Base-by-base conservation (phyloP, 2,797 vertebrate species). In the Molossus alvarezi region DNA sequence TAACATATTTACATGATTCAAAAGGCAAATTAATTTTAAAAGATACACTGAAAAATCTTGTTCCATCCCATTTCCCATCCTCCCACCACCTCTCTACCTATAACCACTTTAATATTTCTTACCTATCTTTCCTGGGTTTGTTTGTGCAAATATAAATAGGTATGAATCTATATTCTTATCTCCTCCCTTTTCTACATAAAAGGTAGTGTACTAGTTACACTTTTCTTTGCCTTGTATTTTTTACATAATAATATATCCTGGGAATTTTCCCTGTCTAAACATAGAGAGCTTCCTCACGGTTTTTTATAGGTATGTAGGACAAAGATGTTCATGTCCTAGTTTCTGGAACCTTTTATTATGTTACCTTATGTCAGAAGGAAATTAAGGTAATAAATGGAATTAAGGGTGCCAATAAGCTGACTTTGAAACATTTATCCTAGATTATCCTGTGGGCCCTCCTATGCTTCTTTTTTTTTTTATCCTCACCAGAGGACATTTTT, bases 1-100 rank as follows among this genome's bases (percentile, higher is more conserved):
- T 17, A 20, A 23, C 1, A 80, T 90, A 48, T 87, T 72, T 93
- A 79, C 12, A 25, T 80, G 23, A 15, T 69, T 53, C 33, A 62
- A 75, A 92, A 94, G 55, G 29, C 53, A 48, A 83, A 60, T 33
- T 69, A 77, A 79, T 87, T 93, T 94, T 79, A 57, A 84, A 87
- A 62, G 20, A 72, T 33, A 25, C 33, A 51, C 75, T 87, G n/a
- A 81, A 92, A 87, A 88, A 1, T 25, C 29, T 73, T 37, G 9
- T 11, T 67, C n/a, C 8, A 45, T 37, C 18, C 5, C n/a, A 17
- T 77, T 77, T 21, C 33, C 67, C 17, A 23, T 33, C 41, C 60
- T 71, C 23, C 62, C 23, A n/a, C 17, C 48, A 90, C 60, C 41
- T 72, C 23, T 79, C 55, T 82, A 3, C 85, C 79, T 93, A 7